Conservation (phyloP, 2,888 invertebrate species). For the Apomyelois bistriatella region DNA sequence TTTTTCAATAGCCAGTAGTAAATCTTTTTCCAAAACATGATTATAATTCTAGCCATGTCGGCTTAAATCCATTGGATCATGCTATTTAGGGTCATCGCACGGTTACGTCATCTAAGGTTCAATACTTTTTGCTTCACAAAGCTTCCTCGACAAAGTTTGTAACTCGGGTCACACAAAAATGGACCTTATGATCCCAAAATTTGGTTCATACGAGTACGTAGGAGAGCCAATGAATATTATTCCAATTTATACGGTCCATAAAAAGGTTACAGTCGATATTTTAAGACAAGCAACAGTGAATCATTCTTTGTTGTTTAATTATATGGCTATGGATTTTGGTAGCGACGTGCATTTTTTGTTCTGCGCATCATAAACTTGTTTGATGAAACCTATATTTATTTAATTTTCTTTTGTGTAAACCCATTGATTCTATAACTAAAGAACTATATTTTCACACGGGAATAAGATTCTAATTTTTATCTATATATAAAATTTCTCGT, state of each 20-base stretch:
- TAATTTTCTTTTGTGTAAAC: too few species aligned
- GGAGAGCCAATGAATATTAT: background rate
- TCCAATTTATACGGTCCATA: constrained; percentile 14
- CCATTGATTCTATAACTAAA: too few species aligned
- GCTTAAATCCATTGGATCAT: constrained; percentile 44
- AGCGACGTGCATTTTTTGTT: background rate
- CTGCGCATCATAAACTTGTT: background rate
- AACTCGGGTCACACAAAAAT: constrained; percentile 13
- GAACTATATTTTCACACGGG: too few species aligned
- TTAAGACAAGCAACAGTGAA: constrained; percentile 27
- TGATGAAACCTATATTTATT: background rate
- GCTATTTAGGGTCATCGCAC: constrained; percentile 50
- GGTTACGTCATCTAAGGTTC: constrained; percentile 63
- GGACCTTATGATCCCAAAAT: constrained; percentile 18
- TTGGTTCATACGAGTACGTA: background rate
- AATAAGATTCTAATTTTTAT: too few species aligned
- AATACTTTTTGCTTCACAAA: constrained; percentile 42
- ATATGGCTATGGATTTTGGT: constrained; percentile 4
- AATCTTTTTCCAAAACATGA: constrained; percentile 9
- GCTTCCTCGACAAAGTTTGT: constrained; percentile 26
- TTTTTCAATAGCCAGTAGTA: too few species aligned
- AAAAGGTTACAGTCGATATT: constrained; percentile 21
- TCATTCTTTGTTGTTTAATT: constrained; percentile 25
- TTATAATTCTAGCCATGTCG: constrained; percentile 52
- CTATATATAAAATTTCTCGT: too few species aligned